phyloP scores from a whole-genome alignment of 2,797 vertebrate genomes.

The Cygnus olor region DNA sequence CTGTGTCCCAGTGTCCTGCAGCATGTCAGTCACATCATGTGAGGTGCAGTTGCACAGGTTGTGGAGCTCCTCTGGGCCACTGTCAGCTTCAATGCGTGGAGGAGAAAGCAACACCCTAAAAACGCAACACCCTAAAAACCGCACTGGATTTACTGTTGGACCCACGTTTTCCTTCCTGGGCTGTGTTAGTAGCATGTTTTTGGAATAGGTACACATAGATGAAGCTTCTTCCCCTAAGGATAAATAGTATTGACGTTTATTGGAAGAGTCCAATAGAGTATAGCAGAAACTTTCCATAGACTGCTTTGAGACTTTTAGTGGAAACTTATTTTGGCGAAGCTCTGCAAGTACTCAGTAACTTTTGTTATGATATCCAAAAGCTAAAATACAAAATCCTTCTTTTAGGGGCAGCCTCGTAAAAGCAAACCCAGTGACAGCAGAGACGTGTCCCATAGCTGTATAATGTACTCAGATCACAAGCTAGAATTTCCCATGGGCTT shows the following conservation, averaged over 20 bases:
- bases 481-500: neutral
- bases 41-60: neutral
- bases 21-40: neutral
- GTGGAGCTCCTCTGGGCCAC: neutral
- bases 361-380: neutral
- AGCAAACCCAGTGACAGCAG: slow-evolving; percentile 27
- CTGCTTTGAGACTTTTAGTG: neutral
- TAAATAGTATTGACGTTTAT: neutral
- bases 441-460: neutral
- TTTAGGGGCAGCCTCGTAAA: fast-evolving
- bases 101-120: neutral
- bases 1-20: neutral
- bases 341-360: neutral
- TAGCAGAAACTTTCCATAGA: slow-evolving; percentile 1
- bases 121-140: neutral
- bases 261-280: neutral
- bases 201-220: neutral
- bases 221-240: neutral
- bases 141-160: neutral
- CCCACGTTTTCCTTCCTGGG: neutral
- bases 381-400: neutral
- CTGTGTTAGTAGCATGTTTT: neutral
- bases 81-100: fast-evolving
- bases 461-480: slow-evolving; percentile 7
- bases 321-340: slow-evolving; percentile 37